A percentile compares a stretch with the other conserved stretches of the same genome.
These are phyloP conservation scores for Aegithalos caudatus DNA, from an alignment of 2,113 vertebrate genomes.

Conservation along the genomic window DNA sequence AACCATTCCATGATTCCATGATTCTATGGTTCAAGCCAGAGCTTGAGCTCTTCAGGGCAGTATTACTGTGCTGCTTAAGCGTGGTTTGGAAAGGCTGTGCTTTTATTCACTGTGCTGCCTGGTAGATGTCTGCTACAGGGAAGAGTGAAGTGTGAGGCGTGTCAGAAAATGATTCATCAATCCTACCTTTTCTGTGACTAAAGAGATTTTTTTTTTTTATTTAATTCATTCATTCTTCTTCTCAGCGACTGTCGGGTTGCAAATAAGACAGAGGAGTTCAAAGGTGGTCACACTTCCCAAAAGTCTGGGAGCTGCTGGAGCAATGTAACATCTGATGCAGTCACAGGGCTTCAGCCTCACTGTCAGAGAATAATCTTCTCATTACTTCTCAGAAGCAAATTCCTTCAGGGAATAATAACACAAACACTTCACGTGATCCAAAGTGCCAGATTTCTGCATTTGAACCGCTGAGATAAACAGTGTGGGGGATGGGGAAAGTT, in stretches of 20 bases:
- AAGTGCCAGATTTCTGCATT: conserved; percentile 10
- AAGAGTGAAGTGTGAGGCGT: background rate
- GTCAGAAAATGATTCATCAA: background rate
- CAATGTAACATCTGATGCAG: background rate
- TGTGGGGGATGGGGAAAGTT: background rate
- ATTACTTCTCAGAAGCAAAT: background rate
- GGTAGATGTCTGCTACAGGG: background rate
- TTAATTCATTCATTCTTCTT: background rate
- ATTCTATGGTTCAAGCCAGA: background rate
- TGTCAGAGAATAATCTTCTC: conserved; percentile 33
- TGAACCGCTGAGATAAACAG: background rate
- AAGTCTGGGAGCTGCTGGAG: background rate
- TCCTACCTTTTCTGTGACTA: background rate
- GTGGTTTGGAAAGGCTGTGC: background rate
- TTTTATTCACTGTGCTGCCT: background rate
- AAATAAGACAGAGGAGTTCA: background rate
- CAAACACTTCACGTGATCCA: background rate
- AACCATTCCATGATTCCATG: background rate
- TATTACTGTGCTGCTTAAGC: background rate
- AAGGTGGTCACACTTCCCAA: background rate
- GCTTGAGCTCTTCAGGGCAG: background rate
- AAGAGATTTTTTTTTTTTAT: background rate
- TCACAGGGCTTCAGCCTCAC: background rate
- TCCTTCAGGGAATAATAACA: conserved; percentile 19
- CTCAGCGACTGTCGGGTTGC: background rate